Base-by-base conservation (phyloP, 1,140 invertebrate genomes). In the Drosophila mojavensis region DNA sequence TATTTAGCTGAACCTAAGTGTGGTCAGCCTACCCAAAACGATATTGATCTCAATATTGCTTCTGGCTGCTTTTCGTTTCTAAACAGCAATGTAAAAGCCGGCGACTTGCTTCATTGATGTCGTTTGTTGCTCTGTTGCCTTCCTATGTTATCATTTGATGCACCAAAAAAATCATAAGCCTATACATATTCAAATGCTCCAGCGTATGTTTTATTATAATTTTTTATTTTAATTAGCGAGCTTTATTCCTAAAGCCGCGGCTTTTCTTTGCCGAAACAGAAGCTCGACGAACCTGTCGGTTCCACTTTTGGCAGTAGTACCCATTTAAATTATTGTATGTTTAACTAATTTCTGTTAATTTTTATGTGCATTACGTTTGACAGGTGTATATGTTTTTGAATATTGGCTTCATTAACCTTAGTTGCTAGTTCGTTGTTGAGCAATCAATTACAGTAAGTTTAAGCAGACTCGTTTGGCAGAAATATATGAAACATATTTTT, bases 171-270 rank as follows among this genome's bases (percentile, higher is more conserved):
- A 61, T 24, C 60, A 47, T 63, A 60, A 62, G 43, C 54, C 48
- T 48, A 65, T 86, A 86, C 69, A 88, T 79, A 86, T 86, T 82
- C 83, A 82, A 79, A 86, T 82, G 62, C 41, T 64, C 30, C 74
- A 85, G 67, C 76, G 62, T 77, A 81, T 61, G 78, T 79, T 86
- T 86, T 79, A 86, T 81, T 86, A 86, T 82, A 86, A 82, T 81
- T 88, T 80, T 75, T 85, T 81, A 81, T 85, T 80, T 86, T 86
- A 86, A 86, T 86, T 81, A 86, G 79, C 75, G 56, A 61, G 63
- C 68, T 64, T 76, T 82, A 79, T 59, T 11, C 1, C 26, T 30
- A 50, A 36, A 50, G 28, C 0, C 11, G 36, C 20, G 30, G 43
- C n/a, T 47, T 68, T 30, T 30, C 48, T 61, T 59, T 53, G 10